Conservation (phyloP, 2,888 invertebrate genomes). For the Apodemia hepburni region DNA sequence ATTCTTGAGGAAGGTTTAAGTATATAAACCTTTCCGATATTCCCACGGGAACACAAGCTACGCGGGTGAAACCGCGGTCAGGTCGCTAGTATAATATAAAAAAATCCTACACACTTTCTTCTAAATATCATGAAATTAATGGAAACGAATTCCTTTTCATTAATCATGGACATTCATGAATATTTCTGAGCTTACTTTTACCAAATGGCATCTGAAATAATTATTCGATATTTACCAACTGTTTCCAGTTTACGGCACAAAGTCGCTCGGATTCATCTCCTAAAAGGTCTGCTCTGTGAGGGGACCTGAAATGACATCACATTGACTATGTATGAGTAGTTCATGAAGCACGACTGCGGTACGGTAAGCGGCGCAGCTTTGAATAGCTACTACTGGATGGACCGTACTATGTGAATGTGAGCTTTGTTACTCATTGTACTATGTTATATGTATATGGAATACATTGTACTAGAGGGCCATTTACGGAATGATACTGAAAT, state of each 20-base stretch:
- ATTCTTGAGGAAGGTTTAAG: too few relatives aligned
- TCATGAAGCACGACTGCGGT: constrained; percentile 11
- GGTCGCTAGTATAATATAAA: too few relatives aligned
- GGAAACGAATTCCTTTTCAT: background rate
- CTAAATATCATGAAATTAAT: background rate
- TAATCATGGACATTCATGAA: constrained; percentile 3
- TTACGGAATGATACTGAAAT: constrained; percentile 6
- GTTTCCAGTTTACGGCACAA: constrained; percentile 6
- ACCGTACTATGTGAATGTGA: background rate
- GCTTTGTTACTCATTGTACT: background rate
- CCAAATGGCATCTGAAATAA: constrained; percentile 1
- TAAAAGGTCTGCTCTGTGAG: constrained; percentile 48
- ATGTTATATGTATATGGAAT: constrained; percentile 2
- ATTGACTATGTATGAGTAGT: constrained; percentile 61
- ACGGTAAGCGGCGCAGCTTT: constrained; percentile 3
- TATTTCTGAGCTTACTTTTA: background rate
- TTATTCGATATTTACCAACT: constrained; percentile 6
- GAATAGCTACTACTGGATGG: background rate
- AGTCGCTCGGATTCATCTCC: constrained; percentile 45
- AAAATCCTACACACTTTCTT: too few relatives aligned
- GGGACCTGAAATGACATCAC: constrained; percentile 38
- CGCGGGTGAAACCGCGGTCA: too few relatives aligned
- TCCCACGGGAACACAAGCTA: too few relatives aligned
- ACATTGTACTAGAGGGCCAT: background rate
- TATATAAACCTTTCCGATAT: too few relatives aligned